Percentiles rank a stretch among this genome's conserved stretches.
These are phyloP conservation scores for Harpagifer antarcticus DNA, from an alignment of 2,797 vertebrate species.

Conservation along the genomic window DNA sequence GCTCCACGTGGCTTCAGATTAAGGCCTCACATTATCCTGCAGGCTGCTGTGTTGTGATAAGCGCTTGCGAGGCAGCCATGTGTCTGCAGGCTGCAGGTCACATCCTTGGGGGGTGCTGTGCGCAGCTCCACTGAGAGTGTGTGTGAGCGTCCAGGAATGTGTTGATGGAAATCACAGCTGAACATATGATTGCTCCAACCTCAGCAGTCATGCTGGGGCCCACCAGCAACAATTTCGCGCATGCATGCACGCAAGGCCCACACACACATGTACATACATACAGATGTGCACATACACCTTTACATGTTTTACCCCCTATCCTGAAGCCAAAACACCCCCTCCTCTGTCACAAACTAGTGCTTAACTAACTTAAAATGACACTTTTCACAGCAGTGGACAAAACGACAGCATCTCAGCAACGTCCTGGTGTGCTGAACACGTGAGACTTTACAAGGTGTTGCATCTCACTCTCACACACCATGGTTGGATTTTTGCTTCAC, in stretches of 20 bases:
- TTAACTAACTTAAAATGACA: conserved; percentile 39
- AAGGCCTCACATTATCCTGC: conserved; percentile 77
- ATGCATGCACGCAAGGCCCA: conserved; percentile 47
- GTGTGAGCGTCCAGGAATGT: conserved; percentile 89
- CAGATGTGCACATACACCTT: conserved; percentile 48
- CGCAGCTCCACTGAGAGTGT: conserved; percentile 78
- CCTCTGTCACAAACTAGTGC: conserved; percentile 28
- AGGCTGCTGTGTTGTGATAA: conserved; percentile 83
- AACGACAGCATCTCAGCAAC: conserved; percentile 21
- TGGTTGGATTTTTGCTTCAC: background rate
- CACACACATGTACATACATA: conserved; percentile 26
- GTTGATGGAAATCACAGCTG: conserved; percentile 91
- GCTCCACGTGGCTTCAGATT: conserved; percentile 81
- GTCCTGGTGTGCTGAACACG: background rate
- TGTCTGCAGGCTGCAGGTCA: conserved; percentile 81
- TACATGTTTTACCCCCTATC: conserved; percentile 42
- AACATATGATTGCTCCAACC: conserved; percentile 87
- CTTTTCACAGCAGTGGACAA: conserved; percentile 19
- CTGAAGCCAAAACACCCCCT: conserved; percentile 30
- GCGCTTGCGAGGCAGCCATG: conserved; percentile 77
- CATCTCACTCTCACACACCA: background rate
- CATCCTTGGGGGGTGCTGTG: conserved; percentile 83
- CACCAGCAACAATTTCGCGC: conserved; percentile 81
- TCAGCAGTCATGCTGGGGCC: conserved; percentile 88
- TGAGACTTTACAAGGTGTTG: conserved; percentile 17